These are phyloP conservation scores for Eupithecia exiguata DNA, from an alignment of 2,888 invertebrate genomes.

Conservation along the genomic window DNA sequence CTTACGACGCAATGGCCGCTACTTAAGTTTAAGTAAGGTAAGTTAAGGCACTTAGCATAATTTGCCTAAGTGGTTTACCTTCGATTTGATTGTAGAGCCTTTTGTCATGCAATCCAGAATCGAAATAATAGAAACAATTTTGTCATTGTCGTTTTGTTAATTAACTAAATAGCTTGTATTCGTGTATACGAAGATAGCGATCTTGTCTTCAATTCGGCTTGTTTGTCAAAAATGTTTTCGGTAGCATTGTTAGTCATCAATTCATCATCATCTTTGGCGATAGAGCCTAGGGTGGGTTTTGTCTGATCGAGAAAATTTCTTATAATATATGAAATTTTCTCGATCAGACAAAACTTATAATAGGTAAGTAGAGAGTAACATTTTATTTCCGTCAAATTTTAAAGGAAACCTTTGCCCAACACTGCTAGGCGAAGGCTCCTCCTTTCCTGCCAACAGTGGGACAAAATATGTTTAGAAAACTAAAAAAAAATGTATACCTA, in stretches of 20 bases:
- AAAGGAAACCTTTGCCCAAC: too few species aligned
- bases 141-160: constrained; percentile 25
- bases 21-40: constrained; percentile 26
- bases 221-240: neutral
- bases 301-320: too few species aligned
- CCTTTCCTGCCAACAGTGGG: too few species aligned
- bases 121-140: constrained; percentile 43
- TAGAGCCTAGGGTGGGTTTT: neutral
- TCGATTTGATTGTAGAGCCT: constrained; percentile 46
- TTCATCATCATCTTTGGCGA: neutral
- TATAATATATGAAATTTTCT: too few species aligned
- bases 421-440: too few species aligned
- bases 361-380: too few species aligned
- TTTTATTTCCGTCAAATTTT: too few species aligned
- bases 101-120: constrained; percentile 49
- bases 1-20: constrained; percentile 10
- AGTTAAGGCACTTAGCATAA: constrained; percentile 45
- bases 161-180: constrained; percentile 19
- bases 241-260: neutral
- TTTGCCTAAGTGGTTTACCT: constrained; percentile 49
- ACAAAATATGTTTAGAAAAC: too few species aligned
- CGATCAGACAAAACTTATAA: too few species aligned
- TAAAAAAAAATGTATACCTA: too few species aligned
- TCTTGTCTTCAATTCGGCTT: neutral
- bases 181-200: neutral